phyloP scores from a whole-genome alignment of 2,797 vertebrate genomes.

The Dermochelys coriacea region DNA sequence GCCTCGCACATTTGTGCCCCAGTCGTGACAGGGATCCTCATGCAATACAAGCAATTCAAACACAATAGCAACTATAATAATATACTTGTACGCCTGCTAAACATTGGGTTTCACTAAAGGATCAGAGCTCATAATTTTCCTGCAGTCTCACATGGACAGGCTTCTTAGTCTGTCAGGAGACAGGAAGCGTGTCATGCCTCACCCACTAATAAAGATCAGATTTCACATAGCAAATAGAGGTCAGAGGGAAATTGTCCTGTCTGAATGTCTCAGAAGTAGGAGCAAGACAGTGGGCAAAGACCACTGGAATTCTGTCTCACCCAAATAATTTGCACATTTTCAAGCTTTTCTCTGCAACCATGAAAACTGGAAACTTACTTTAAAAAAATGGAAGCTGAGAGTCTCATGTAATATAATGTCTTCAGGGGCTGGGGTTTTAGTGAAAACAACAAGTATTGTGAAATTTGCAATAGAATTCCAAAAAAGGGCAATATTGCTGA shows the following conservation, averaged over 20 bases:
- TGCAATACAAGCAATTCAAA: background rate
- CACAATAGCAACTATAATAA: background rate
- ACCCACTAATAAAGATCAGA: background rate
- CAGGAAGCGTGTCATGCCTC: background rate
- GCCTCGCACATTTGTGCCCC: background rate
- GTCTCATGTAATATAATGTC: background rate
- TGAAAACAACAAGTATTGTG: background rate
- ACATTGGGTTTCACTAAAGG: background rate
- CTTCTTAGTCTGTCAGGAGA: background rate
- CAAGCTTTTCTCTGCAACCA: background rate
- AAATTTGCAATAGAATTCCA: background rate
- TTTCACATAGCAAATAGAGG: background rate
- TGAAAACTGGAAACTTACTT: background rate
- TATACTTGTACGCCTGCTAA: background rate
- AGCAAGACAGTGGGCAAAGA: background rate
- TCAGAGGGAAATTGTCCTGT: background rate
- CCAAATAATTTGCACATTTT: background rate
- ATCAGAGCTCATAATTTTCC: background rate
- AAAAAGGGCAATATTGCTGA: background rate
- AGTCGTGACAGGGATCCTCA: background rate
- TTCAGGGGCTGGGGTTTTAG: background rate
- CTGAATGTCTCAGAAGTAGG: background rate
- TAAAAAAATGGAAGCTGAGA: background rate
- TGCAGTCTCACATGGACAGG: background rate
- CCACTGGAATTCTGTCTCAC: background rate